Percentiles rank a stretch among this genome's conserved stretches.
Evolutionary conservation across 2,113 vertebrate genomes (phyloP).

Genomic region (Speoplatyrhinus poulsoni): DNA sequence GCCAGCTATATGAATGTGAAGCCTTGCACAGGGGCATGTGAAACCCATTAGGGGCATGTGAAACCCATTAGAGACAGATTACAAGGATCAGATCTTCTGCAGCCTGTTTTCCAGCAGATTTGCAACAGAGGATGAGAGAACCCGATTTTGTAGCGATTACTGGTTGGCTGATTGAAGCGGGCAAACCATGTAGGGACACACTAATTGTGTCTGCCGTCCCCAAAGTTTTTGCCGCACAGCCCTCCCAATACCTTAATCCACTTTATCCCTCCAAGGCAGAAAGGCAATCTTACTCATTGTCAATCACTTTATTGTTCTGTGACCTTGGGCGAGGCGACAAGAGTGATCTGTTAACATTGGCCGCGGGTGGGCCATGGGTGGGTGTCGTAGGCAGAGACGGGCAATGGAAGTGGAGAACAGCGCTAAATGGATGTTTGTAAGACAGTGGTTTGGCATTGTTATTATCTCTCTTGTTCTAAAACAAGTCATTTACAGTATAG

Average conservation of each 20-base stretch:
- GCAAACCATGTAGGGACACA: constrained; percentile 54
- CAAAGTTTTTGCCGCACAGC: constrained; percentile 55
- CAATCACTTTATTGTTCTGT: constrained; percentile 68
- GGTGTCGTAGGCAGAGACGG: too few species aligned
- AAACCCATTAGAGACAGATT: constrained; percentile 32
- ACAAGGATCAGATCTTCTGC: constrained; percentile 31
- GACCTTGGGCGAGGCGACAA: constrained; percentile 72
- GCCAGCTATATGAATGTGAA: constrained; percentile 15
- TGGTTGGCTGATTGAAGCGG: constrained; percentile 57
- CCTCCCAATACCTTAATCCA: constrained; percentile 65
- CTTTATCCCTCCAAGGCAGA: constrained; percentile 64
- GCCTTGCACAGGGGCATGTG: constrained; percentile 17
- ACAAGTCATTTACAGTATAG: too few species aligned
- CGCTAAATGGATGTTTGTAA: too few species aligned
- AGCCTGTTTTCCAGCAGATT: constrained; percentile 27
- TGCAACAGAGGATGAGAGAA: constrained; percentile 4
- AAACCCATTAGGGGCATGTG: constrained; percentile 20
- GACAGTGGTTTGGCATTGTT: too few species aligned
- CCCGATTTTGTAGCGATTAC: constrained; percentile 43
- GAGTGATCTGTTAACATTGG: constrained; percentile 50
- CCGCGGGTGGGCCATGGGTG: constrained; percentile 13
- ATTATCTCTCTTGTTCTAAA: too few species aligned
- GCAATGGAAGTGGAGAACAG: too few species aligned
- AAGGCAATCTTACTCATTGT: constrained; percentile 54
- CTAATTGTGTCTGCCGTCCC: constrained; percentile 64